A percentile compares a stretch with the other conserved stretches of the same genome.
These are phyloP conservation scores for Macrotus californicus DNA, from an alignment of 2,113 vertebrate species.

Conservation along the genomic window DNA sequence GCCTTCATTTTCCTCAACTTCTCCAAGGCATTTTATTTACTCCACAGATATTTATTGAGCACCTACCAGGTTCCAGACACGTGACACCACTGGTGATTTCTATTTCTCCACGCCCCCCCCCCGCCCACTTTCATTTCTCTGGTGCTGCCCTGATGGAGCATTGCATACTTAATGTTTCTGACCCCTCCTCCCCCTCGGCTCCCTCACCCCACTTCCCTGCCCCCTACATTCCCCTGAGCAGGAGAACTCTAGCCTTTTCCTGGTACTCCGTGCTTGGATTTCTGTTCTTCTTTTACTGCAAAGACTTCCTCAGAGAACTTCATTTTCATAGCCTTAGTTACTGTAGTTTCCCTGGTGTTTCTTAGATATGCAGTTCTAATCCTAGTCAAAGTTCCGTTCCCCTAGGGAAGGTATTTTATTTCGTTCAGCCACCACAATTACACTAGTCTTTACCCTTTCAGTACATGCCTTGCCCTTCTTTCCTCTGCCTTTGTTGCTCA, in stretches of 20 bases:
- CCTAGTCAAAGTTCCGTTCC: neutral
- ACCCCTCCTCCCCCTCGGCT: neutral
- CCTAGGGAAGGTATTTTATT: neutral
- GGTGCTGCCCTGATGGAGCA: neutral
- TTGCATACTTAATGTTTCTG: neutral
- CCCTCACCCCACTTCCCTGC: too few species aligned
- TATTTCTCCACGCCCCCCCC: neutral
- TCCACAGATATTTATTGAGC: neutral
- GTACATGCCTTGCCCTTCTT: neutral
- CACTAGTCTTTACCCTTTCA: neutral
- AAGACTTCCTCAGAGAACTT: neutral
- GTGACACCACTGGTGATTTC: neutral
- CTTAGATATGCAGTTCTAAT: neutral
- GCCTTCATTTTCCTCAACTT: neutral
- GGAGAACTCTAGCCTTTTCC: neutral
- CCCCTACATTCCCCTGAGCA: neutral
- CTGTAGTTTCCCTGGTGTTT: neutral
- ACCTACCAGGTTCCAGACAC: neutral
- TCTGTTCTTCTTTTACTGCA: neutral
- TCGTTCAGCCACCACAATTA: neutral
- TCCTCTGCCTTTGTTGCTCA: neutral
- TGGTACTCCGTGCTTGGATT: neutral
- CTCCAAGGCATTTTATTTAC: neutral
- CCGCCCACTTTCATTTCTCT: neutral
- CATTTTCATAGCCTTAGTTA: neutral